phyloP scores from a whole-genome alignment of 2,888 invertebrate species.

The Acrobasis suavella region DNA sequence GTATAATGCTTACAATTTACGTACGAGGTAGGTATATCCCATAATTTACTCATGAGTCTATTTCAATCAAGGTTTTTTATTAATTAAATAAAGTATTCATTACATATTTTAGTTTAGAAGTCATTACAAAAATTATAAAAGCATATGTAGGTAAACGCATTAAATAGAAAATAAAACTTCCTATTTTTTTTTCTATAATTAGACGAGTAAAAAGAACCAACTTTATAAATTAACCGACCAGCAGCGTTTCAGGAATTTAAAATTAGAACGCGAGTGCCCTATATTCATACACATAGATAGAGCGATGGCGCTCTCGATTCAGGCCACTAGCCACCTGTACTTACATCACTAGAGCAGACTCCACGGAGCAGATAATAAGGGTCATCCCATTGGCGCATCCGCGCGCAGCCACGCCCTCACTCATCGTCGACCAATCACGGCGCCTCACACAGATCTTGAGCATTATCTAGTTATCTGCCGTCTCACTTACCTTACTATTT shows the following conservation, averaged over 20 bases:
- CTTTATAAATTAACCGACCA: no score
- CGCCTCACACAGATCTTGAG: slow-evolving; percentile 80
- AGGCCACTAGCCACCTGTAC: slow-evolving; percentile 57
- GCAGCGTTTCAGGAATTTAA: neutral
- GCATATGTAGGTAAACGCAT: no score
- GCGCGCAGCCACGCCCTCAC: slow-evolving; percentile 72
- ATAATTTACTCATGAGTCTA: no score
- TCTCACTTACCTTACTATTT: slow-evolving; percentile 76
- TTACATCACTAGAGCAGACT: slow-evolving; percentile 57
- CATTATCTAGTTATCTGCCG: slow-evolving; percentile 81
- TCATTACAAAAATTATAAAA: no score
- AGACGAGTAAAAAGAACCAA: no score
- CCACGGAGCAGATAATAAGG: slow-evolving; percentile 78
- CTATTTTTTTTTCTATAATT: no score
- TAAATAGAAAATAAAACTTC: no score
- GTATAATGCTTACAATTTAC: no score
- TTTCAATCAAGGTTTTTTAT: no score
- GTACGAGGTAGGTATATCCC: no score
- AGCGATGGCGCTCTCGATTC: slow-evolving; percentile 36
- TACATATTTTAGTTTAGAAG: no score
- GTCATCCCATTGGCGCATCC: slow-evolving; percentile 84
- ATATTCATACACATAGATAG: slow-evolving; percentile 17
- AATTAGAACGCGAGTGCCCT: neutral
- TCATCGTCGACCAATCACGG: slow-evolving; percentile 64
- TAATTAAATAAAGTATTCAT: no score